These are phyloP conservation scores for Tricholaema leucomelas DNA, from an alignment of 2,113 vertebrate species.

Conservation along the genomic window DNA sequence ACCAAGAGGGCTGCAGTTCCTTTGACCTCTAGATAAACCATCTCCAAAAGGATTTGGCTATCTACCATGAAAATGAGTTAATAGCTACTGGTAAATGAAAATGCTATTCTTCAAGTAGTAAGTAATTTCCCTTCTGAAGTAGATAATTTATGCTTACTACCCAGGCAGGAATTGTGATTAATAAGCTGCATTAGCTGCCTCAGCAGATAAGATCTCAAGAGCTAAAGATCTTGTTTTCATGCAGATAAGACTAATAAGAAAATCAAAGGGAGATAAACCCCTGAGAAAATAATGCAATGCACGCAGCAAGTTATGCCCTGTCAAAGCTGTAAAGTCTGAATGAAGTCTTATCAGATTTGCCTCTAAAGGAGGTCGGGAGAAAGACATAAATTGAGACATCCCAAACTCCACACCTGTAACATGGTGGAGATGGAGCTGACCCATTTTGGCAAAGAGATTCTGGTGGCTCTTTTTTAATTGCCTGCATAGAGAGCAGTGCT, in stretches of 20 bases:
- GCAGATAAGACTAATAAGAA: conserved; percentile 31
- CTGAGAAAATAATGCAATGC: not conserved
- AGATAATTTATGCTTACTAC: conserved; percentile 17
- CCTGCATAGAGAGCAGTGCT: not conserved
- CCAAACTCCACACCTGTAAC: not conserved
- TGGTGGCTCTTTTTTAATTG: not conserved
- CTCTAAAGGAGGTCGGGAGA: not conserved
- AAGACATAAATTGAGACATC: not conserved
- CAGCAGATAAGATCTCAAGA: conserved; percentile 39
- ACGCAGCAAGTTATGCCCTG: not conserved
- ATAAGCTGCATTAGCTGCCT: conserved; percentile 5
- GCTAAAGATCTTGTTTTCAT: conserved; percentile 34
- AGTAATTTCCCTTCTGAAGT: not conserved
- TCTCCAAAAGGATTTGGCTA: not conserved
- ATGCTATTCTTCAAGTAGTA: not conserved
- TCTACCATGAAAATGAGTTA: not conserved
- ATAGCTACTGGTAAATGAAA: not conserved
- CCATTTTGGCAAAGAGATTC: not conserved
- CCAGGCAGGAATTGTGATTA: conserved; percentile 12
- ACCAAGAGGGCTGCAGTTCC: not conserved
- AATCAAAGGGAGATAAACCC: conserved; percentile 25
- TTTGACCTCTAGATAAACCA: not conserved
- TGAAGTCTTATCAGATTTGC: not conserved
- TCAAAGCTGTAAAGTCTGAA: not conserved
- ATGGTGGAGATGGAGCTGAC: not conserved